These are phyloP conservation scores for Aptenodytes patagonicus DNA, from an alignment of 2,113 vertebrate species.

Conservation along the genomic window DNA sequence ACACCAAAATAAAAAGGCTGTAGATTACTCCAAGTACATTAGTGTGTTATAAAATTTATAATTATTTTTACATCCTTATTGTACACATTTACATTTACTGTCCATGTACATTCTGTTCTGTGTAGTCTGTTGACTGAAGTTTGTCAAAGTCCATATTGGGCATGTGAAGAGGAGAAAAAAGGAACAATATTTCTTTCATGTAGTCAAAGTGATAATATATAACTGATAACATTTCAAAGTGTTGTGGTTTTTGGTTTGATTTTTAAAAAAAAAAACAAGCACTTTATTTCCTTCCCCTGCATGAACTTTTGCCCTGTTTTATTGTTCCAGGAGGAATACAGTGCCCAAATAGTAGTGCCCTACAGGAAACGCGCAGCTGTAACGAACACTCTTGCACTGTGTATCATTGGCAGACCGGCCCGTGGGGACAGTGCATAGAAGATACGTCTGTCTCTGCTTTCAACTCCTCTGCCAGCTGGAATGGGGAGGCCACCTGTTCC, in stretches of 20 bases:
- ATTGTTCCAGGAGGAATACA: conserved; percentile 80
- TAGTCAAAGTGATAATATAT: background rate
- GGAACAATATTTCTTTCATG: background rate
- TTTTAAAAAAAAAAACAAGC: no score
- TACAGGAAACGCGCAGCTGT: conserved; percentile 91
- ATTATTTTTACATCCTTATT: background rate
- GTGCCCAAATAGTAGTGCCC: conserved; percentile 89
- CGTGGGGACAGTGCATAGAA: conserved; percentile 91
- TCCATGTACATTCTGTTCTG: background rate
- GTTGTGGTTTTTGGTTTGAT: background rate
- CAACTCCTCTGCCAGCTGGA: conserved; percentile 78
- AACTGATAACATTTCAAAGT: background rate
- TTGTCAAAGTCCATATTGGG: background rate
- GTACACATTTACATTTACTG: background rate
- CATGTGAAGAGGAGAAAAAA: background rate
- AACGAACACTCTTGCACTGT: conserved; percentile 95
- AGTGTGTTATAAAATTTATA: background rate
- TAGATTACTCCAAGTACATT: background rate
- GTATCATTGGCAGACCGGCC: conserved; percentile 94
- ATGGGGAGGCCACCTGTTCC: conserved; percentile 79
- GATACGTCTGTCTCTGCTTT: conserved; percentile 83
- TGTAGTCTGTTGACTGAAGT: background rate
- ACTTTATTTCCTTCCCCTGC: background rate
- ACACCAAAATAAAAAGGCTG: background rate
- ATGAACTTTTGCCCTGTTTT: background rate